Evolutionary conservation across 2,113 vertebrate species (phyloP).

Genomic region (Boulengeromyrus knoepffleri): DNA sequence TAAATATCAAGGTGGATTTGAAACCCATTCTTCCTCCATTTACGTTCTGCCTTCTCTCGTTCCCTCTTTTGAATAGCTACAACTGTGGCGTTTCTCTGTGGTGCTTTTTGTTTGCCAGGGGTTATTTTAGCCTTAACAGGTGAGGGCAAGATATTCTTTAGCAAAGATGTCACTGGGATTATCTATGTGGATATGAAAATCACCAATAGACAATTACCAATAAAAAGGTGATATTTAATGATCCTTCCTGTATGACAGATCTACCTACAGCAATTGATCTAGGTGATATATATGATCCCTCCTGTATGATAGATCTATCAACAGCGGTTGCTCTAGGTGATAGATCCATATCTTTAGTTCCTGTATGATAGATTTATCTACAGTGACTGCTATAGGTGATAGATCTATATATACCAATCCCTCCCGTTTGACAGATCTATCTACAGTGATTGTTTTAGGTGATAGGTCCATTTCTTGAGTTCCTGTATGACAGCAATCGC

Average conservation of each 20-base stretch:
- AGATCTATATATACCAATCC: not conserved
- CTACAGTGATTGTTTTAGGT: not conserved
- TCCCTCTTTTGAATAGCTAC: not conserved
- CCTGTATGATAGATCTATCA: not conserved
- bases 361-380: not conserved
- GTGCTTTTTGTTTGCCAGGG: not conserved
- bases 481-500: not conserved
- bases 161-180: not conserved
- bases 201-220: not conserved
- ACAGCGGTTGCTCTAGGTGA: not conserved
- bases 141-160: not conserved
- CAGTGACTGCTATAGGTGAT: not conserved
- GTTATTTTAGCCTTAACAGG: not conserved
- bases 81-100: not conserved
- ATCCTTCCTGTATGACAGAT: not conserved
- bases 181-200: not conserved
- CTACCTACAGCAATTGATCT: not conserved
- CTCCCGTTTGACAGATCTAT: not conserved
- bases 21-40: not conserved
- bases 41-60: not conserved
- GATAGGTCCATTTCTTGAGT: not conserved
- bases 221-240: not conserved
- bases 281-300: not conserved
- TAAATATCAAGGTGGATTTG: constrained; percentile 3
- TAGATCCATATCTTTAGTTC: not conserved